Percentiles rank a stretch among this genome's conserved stretches.
Evolutionary conservation across 2,797 vertebrate species (phyloP).

Genomic region (Leuciscus waleckii): DNA sequence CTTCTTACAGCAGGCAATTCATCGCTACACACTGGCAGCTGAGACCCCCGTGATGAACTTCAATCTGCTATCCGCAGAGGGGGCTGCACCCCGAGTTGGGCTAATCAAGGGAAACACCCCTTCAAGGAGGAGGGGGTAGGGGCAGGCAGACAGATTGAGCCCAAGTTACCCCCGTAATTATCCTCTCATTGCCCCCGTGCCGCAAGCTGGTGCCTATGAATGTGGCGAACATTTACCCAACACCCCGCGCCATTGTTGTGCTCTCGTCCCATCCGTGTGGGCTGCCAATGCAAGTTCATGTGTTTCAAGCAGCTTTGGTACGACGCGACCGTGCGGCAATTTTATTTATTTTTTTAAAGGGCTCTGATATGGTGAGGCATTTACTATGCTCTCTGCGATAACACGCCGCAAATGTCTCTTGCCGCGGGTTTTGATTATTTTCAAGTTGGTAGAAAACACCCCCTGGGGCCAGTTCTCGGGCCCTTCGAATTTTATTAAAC

Average conservation of each 20-base stretch:
- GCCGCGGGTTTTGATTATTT: constrained; percentile 84
- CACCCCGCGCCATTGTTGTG: constrained; percentile 65
- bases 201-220: constrained; percentile 79
- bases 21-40: constrained; percentile 93
- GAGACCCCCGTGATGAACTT: constrained; percentile 92
- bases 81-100: constrained; percentile 84
- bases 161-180: constrained; percentile 82
- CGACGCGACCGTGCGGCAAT: constrained; percentile 26
- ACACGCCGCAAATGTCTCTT: constrained; percentile 80
- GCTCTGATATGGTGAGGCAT: constrained; percentile 72
- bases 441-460: constrained; percentile 76
- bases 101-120: constrained; percentile 85
- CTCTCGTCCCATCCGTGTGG: constrained; percentile 51
- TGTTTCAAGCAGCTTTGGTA: constrained; percentile 53
- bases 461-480: constrained; percentile 77
- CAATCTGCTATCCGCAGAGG: constrained; percentile 86
- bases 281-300: constrained; percentile 1
- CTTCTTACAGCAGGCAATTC: constrained; percentile 95
- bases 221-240: constrained; percentile 71
- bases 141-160: constrained; percentile 80
- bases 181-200: constrained; percentile 79
- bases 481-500: constrained; percentile 87
- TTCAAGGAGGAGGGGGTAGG: constrained; percentile 75
- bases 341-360: constrained; percentile 71
- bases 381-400: constrained; percentile 77